Evolutionary conservation across 2,797 vertebrate species (phyloP).

Genomic region (Mormyrus hasselquistii): DNA sequence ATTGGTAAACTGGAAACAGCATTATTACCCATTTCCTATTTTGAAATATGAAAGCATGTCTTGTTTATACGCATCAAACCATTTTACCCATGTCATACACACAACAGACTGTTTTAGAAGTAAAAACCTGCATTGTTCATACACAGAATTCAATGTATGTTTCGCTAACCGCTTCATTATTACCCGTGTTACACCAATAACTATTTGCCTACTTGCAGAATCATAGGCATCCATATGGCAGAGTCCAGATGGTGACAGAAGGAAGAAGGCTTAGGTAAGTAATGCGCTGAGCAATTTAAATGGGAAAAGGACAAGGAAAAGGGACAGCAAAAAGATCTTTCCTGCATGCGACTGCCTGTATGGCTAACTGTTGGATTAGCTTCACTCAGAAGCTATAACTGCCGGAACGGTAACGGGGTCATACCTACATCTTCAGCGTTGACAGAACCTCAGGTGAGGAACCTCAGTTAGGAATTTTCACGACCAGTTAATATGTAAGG

Average conservation of each 20-base stretch:
- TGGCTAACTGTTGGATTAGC: not conserved
- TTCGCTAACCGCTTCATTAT: not conserved
- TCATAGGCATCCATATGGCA: slow-evolving; percentile 17
- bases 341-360: not conserved
- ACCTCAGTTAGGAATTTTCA: slow-evolving; percentile 15
- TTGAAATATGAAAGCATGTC: not conserved
- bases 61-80: not conserved
- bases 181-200: slow-evolving; percentile 7
- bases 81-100: not conserved
- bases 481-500: slow-evolving; percentile 43
- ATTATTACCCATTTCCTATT: not conserved
- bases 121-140: not conserved
- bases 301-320: not conserved
- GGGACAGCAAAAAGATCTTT: not conserved
- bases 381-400: not conserved
- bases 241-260: slow-evolving; percentile 11
- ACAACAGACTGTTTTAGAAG: not conserved
- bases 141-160: not conserved
- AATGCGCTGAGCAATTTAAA: not conserved
- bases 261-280: slow-evolving; percentile 18
- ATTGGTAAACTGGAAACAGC: not conserved
- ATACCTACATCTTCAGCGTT: not conserved
- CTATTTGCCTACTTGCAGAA: slow-evolving; percentile 14
- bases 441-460: not conserved
- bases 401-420: not conserved